Percentiles rank a stretch among this genome's conserved stretches.
phyloP scores from a whole-genome alignment of 1,140 invertebrate genomes.

The Drosophila takahashii region DNA sequence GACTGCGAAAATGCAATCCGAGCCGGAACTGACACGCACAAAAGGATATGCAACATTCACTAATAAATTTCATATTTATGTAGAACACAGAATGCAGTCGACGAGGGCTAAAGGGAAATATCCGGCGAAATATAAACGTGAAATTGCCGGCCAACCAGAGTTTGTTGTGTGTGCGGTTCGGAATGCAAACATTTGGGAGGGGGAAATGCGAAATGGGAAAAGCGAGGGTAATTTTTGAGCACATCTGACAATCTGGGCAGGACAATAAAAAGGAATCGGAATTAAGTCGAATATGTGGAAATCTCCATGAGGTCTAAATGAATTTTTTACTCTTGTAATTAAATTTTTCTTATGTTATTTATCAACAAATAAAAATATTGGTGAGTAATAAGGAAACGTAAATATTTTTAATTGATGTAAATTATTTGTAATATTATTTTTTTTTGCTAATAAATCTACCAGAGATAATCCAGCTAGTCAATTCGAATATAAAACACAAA shows the following conservation, averaged over 20 bases:
- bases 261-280: slow-evolving; percentile 71
- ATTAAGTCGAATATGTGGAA: slow-evolving; percentile 36
- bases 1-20: slow-evolving; percentile 63
- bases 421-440: no score
- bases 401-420: no score
- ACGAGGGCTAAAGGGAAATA: slow-evolving; percentile 17
- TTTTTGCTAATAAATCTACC: no score
- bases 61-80: slow-evolving; percentile 83
- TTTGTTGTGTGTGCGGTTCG: slow-evolving; percentile 58
- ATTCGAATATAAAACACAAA: no score
- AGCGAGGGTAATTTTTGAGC: slow-evolving; percentile 11
- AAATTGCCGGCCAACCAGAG: slow-evolving; percentile 40
- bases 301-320: neutral
- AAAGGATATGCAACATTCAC: slow-evolving; percentile 80
- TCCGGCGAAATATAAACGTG: slow-evolving; percentile 60
- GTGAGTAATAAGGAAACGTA: no score
- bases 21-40: slow-evolving; percentile 79
- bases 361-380: no score
- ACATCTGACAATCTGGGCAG: slow-evolving; percentile 65
- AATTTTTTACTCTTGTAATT: neutral
- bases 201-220: slow-evolving; percentile 12
- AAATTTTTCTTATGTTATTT: no score
- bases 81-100: slow-evolving; percentile 55
- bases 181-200: slow-evolving; percentile 57
- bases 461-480: no score